These are phyloP conservation scores for Ptilonorhynchus violaceus DNA, from an alignment of 2,113 vertebrate species.

Conservation along the genomic window DNA sequence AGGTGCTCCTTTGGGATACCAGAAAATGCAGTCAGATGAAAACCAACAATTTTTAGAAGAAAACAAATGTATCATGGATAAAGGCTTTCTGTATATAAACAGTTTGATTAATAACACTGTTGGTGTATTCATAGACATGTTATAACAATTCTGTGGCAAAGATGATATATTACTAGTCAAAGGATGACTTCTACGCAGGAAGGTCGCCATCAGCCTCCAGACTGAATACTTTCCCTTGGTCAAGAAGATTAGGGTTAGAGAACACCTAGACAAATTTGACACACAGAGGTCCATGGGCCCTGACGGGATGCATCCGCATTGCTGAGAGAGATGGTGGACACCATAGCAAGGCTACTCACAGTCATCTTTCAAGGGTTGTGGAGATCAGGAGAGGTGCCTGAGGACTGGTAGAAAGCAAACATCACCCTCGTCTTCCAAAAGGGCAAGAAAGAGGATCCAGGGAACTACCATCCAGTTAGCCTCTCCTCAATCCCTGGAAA, in stretches of 20 bases:
- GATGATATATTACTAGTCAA: neutral
- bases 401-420: neutral
- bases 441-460: neutral
- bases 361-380: neutral
- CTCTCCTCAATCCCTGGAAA: neutral
- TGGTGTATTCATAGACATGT: neutral
- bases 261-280: neutral
- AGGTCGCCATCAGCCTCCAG: neutral
- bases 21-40: neutral
- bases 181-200: neutral
- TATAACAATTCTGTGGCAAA: neutral
- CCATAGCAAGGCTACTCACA: rapidly evolving
- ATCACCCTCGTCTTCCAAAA: neutral
- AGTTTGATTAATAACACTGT: neutral
- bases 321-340: neutral
- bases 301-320: neutral
- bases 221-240: neutral
- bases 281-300: no score
- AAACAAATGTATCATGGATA: neutral
- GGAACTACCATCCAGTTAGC: neutral
- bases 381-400: neutral
- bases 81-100: neutral
- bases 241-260: rapidly evolving
- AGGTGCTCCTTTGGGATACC: neutral
- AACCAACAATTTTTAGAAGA: neutral